A percentile compares a stretch with the other conserved stretches of the same genome.
phyloP scores from a whole-genome alignment of 1,140 invertebrate species.

The Phymastichus coffea region DNA sequence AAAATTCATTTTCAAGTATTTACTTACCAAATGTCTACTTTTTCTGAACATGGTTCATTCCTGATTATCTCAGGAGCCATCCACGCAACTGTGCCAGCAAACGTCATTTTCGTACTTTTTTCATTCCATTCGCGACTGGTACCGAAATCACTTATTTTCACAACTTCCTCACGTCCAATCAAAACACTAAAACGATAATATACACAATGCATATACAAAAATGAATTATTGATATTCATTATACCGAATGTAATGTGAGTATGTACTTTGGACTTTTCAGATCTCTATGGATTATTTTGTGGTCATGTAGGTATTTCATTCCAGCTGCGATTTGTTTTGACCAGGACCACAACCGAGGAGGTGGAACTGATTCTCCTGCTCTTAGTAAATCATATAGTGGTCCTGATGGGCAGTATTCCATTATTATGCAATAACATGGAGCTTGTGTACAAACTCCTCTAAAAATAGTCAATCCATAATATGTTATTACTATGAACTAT shows the following conservation, averaged over 20 bases:
- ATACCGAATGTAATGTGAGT: neutral
- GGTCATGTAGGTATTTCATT: constrained; percentile 93
- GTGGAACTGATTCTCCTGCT: constrained; percentile 79
- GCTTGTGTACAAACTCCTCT: constrained; percentile 90
- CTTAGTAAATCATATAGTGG: constrained; percentile 89
- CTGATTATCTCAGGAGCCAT: constrained; percentile 99
- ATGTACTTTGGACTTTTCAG: constrained; percentile 94
- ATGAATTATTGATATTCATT: constrained; percentile 9
- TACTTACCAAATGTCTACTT: constrained; percentile 89
- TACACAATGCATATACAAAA: constrained; percentile 1
- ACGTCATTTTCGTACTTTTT: constrained; percentile 95
- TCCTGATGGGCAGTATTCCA: constrained; percentile 97
- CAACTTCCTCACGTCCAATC: constrained; percentile 83
- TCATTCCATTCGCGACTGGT: constrained; percentile 94
- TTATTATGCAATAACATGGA: constrained; percentile 94
- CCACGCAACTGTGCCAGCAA: constrained; percentile 96
- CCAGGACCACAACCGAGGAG: constrained; percentile 84
- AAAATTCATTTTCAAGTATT: constrained; percentile 5
- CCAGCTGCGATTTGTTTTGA: constrained; percentile 93
- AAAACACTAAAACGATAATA: constrained; percentile 74
- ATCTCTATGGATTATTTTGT: constrained; percentile 97
- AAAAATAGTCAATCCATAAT: no score
- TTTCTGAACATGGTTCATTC: constrained; percentile 94
- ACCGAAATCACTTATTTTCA: constrained; percentile 98
- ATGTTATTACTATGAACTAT: no score